These are phyloP conservation scores for Chelmon rostratus DNA, from an alignment of 2,797 vertebrate genomes.

Conservation along the genomic window DNA sequence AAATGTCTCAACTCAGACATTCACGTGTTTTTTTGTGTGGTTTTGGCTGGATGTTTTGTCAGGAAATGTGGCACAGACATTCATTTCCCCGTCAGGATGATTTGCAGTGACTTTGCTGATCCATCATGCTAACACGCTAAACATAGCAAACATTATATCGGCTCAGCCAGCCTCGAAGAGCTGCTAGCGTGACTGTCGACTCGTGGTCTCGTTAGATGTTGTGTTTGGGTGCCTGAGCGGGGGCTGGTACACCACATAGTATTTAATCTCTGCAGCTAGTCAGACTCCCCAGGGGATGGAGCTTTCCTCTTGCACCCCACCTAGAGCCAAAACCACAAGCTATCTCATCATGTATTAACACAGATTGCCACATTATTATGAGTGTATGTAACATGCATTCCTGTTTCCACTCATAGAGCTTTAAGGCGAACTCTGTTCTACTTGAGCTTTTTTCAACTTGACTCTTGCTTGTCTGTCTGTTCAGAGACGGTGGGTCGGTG, in stretches of 20 bases:
- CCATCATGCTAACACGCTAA: not conserved
- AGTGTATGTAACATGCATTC: not conserved
- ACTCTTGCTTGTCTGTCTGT: not conserved
- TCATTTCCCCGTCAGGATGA: not conserved
- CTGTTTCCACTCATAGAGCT: not conserved
- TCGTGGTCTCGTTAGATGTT: too few species aligned
- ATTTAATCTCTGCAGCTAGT: too few species aligned
- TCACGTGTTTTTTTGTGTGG: too few species aligned
- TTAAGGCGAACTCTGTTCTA: not conserved
- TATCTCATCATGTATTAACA: not conserved
- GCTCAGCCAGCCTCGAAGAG: too few species aligned
- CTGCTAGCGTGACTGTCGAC: too few species aligned
- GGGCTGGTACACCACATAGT: too few species aligned
- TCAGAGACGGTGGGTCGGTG: conserved; percentile 70
- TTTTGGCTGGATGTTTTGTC: not conserved
- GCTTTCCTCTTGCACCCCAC: not conserved
- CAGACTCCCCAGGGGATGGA: not conserved
- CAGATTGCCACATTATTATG: not conserved
- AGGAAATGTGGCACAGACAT: not conserved
- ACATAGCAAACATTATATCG: not conserved
- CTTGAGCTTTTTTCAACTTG: not conserved
- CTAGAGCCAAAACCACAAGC: not conserved
- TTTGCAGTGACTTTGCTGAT: too few species aligned
- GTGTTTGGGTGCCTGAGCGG: too few species aligned
- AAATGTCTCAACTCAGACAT: too few species aligned